Evolutionary conservation across 2,888 invertebrate species (phyloP), one percentile per base, ranked within the genome.

Genomic region (Taphrorychus bicolor): DNA sequence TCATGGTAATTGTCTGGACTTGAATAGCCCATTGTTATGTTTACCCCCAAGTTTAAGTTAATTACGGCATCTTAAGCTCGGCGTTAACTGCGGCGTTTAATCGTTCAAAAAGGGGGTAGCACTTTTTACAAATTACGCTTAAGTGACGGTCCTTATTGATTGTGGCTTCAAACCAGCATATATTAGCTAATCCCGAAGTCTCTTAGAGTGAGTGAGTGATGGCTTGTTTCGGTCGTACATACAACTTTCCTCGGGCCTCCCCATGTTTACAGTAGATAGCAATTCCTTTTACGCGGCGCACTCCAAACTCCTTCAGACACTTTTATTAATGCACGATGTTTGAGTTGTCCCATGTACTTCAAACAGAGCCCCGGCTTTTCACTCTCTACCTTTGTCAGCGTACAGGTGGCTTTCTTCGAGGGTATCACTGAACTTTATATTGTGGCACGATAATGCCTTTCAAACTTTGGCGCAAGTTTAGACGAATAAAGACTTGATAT

Each of bases 1-100:
- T 65, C 59, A 69, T 56, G 59, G 63, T 68, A 60, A 70, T 71
- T 73, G 73, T 71, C 70, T 74, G 72, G 59, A 69, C 67, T 66
- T 69, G 72, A 74, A 73, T 63, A 64, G 69, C 53, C 54, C 49
- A 60, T 60, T 61, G 61, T 67, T 53, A 62, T 67, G 62, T 67
- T 67, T 67, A 67, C 51, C 62, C 58, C 24, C 23, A 51, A 59
- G 42, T 67, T 52, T 61, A 61, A 61, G 66, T 58, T 62, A 67
- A 67, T 53, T 53, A 59, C 32, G 11, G 17, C n/a, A 16, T 19
- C 64, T 64, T 53, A 45, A 42, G 53, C 21, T 18, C 22, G 14
- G 52, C 19, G 52, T 21, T 52, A 22, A 52, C 48, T 48, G 16
- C 45, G 45, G 32, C 32, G 32, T 32, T 32, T 32, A 32, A 32